phyloP scores from a whole-genome alignment of 2,888 invertebrate genomes.

The Altica lythri region DNA sequence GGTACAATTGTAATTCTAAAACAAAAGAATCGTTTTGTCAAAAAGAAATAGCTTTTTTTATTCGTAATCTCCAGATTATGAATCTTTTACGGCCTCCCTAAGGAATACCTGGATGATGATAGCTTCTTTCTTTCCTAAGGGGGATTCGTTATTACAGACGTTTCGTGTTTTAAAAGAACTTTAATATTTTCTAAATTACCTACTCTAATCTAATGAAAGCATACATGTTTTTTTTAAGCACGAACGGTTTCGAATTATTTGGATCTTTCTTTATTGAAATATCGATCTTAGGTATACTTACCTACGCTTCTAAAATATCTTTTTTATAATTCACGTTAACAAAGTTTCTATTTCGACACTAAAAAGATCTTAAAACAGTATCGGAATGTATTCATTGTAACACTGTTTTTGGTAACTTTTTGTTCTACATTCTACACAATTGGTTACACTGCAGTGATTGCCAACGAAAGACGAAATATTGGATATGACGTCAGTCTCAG shows the following conservation, averaged over 20 bases:
- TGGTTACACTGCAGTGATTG: too few species aligned
- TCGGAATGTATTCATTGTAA: too few species aligned
- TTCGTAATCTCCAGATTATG: slow-evolving; percentile 56
- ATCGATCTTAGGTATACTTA: slow-evolving; percentile 3
- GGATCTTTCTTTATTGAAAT: slow-evolving; percentile 33
- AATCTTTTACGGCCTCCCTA: slow-evolving; percentile 54
- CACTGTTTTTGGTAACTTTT: too few species aligned
- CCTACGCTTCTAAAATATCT: neutral
- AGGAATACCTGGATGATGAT: slow-evolving; percentile 54
- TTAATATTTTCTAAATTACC: slow-evolving; percentile 42
- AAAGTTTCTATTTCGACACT: too few species aligned
- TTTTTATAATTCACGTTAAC: too few species aligned
- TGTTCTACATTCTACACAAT: too few species aligned
- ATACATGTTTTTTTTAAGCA: slow-evolving; percentile 37
- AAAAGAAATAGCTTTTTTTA: slow-evolving; percentile 56
- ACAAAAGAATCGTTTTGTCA: slow-evolving; percentile 55
- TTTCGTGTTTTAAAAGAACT: slow-evolving; percentile 43
- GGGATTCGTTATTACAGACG: slow-evolving; percentile 45
- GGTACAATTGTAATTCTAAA: slow-evolving; percentile 55
- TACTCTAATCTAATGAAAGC: slow-evolving; percentile 41
- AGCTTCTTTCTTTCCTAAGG: slow-evolving; percentile 38
- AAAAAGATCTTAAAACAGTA: too few species aligned
- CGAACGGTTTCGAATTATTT: slow-evolving; percentile 31
- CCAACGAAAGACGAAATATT: too few species aligned
- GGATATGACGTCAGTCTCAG: too few species aligned